Evolutionary conservation across 2,888 invertebrate genomes (phyloP).

Genomic region (Rhogogaster chlorosoma): DNA sequence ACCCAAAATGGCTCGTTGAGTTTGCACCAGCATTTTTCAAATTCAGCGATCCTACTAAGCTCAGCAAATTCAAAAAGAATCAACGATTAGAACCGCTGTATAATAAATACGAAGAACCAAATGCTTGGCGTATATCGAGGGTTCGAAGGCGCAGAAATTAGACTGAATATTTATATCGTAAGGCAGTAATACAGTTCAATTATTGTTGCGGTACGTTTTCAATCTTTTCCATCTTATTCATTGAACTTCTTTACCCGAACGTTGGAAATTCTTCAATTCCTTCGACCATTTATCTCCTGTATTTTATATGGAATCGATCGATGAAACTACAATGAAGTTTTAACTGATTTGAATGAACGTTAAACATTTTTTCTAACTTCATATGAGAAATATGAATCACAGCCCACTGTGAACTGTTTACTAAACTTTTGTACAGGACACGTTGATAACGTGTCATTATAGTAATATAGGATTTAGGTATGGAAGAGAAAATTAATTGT

Average conservation of each 20-base stretch:
- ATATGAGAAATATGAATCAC: neutral
- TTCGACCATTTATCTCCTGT: neutral
- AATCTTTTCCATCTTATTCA: neutral
- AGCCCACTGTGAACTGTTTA: neutral
- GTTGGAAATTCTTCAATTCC: neutral
- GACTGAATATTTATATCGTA: slow-evolving; percentile 58
- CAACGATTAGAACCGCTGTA: slow-evolving; percentile 98
- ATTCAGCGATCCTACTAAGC: slow-evolving; percentile 98
- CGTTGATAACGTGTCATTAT: slow-evolving; percentile 13
- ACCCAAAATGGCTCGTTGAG: slow-evolving; percentile 99
- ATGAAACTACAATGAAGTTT: neutral
- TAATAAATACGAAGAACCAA: slow-evolving; percentile 99
- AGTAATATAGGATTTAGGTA: neutral
- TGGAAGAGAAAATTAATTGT: neutral
- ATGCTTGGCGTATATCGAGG: slow-evolving; percentile 99
- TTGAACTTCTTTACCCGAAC: neutral
- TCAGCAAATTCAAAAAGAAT: slow-evolving; percentile 99
- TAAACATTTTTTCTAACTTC: neutral
- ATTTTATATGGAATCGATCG: neutral
- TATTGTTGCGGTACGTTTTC: neutral
- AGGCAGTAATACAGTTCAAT: neutral
- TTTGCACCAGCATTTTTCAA: slow-evolving; percentile 99
- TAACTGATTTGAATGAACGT: neutral
- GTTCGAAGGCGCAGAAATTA: slow-evolving; percentile 93
- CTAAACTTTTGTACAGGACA: slow-evolving; percentile 37